Base-by-base conservation (phyloP, 2,888 invertebrate genomes). In the Cheilosia impressa region DNA sequence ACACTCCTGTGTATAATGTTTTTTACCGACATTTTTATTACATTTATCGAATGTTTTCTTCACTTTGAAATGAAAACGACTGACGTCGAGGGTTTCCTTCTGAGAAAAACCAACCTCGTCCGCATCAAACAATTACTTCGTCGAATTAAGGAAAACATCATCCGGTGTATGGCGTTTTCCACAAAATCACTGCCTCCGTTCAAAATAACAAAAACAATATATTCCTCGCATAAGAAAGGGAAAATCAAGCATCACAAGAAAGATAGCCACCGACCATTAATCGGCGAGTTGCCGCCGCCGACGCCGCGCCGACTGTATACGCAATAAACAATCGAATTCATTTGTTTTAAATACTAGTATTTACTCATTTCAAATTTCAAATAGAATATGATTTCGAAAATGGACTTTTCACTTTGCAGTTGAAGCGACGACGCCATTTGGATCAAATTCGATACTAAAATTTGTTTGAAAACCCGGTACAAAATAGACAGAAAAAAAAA, bases 261-360 rank as follows among this genome's bases (percentile, higher is more conserved):
- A 75, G 79, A 71, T 79, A 79, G 63, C 72, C 66, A 79, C 17
- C 45, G 50, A 79, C 27, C 24, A 55, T 22, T 22, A 58, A 41
- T 22, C 27, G 41, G 15, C 19, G 15, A 58, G 10, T 19, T 24
- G 60, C 38, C 31, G 55, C 15, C n/a, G n/a, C 57, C 19, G 9
- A 27, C 31, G 55, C 17, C 19, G 17, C 69, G 24, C 27, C 57
- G 41, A 72, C 38, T 57, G 60, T 72, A 63, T 63, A 58, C 68
- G 52, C 76, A 77, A 81, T 85, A 85, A 85, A 85, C 85, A 85
- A 72, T 85, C 68, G 57, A 76, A 81, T 65, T 58, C 31, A 71
- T 79, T 68, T 58, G 45, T 65, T 63, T 7, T 38, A 38, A 38
- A 38, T 31, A 63, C 47, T 71, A 47, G 45, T 65, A 77, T 82